Evolutionary conservation across 1,140 invertebrate genomes (phyloP).

Genomic region (Phocides pigmalion): DNA sequence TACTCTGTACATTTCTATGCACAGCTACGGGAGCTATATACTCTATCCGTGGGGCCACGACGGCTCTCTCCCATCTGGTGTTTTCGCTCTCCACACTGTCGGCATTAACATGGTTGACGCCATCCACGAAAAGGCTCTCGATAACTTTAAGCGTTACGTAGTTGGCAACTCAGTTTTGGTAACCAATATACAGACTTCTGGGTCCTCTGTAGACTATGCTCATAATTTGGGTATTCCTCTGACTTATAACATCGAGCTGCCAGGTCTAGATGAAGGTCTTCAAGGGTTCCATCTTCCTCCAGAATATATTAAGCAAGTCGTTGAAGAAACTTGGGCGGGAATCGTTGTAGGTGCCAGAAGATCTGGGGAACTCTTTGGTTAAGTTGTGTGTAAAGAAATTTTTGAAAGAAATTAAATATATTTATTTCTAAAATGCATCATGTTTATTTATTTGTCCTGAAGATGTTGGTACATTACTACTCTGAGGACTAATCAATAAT

Average conservation of each 20-base stretch:
- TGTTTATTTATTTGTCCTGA: too few relatives aligned
- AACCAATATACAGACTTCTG: neutral
- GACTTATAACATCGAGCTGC: conserved; percentile 8
- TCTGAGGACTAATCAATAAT: too few relatives aligned
- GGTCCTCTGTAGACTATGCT: neutral
- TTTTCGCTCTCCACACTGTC: conserved; percentile 60
- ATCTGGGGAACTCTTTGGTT: conserved; percentile 3
- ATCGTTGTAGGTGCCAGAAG: conserved; percentile 10
- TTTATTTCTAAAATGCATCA: too few relatives aligned
- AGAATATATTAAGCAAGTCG: conserved; percentile 29
- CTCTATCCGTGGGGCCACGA: conserved; percentile 86
- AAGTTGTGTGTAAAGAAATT: too few relatives aligned
- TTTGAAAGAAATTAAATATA: too few relatives aligned
- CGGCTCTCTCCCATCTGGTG: conserved; percentile 55
- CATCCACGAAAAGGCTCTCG: conserved; percentile 45
- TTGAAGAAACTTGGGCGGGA: conserved; percentile 19
- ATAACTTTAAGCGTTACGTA: conserved; percentile 1
- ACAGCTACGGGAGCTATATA: conserved; percentile 12
- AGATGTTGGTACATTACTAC: too few relatives aligned
- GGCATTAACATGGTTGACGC: conserved; percentile 70
- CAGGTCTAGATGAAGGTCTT: neutral
- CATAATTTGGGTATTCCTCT: conserved; percentile 9
- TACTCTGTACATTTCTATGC: neutral
- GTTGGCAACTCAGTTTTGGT: conserved; percentile 4
- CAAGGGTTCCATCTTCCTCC: conserved; percentile 33